Evolutionary conservation across 2,797 vertebrate species (phyloP), one percentile per base, ranked within the genome.

Genomic region (Lepilemur ruficaudatus): DNA sequence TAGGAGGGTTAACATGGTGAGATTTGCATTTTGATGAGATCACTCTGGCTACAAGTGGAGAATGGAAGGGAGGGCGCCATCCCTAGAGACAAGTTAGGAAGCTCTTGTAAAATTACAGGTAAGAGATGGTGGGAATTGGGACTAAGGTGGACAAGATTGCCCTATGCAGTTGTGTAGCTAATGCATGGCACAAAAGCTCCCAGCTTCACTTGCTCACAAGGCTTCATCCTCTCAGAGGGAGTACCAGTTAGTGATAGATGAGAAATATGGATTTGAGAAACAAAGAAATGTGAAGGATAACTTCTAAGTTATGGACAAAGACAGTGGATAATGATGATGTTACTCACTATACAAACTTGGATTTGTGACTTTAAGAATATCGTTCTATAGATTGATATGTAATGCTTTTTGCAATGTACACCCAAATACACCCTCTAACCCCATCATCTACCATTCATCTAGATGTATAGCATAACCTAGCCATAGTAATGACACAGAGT

Each of bases 1-100:
- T 59, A 78, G 52, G 30, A 88, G 12, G 2, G 5, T 65, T 89
- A 52, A 94, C n/a, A 75, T 22, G 13, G 35, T 50, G 88, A 57
- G 13, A 67, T 90, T 79, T 92, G 32, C 18, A 61, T 57, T 90
- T 92, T 90, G 80, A 80, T 70, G 80, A 95, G 50, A 63, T 87
- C 17, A 48, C 7, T n/a, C 22, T 94, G n/a, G 9, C 25, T 86
- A 6, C 18, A 50, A 59, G 12, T 75, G 43, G 79, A 79, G 57
- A 89, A 87, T 75, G 35, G 32, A 89, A 78, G 41, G 38, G 7
- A 61, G 89, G 23, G 50, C 43, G 3, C 10, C 80, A 72, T 35
- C 7, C 8, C 30, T 95, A 57, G 23, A 90, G 61, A 92, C 35
- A 46, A 67, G 15, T 87, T 67, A 59, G 30, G 67, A 55, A 82